Conservation (phyloP, 2,888 invertebrate genomes). For the Oscheius sp. region DNA sequence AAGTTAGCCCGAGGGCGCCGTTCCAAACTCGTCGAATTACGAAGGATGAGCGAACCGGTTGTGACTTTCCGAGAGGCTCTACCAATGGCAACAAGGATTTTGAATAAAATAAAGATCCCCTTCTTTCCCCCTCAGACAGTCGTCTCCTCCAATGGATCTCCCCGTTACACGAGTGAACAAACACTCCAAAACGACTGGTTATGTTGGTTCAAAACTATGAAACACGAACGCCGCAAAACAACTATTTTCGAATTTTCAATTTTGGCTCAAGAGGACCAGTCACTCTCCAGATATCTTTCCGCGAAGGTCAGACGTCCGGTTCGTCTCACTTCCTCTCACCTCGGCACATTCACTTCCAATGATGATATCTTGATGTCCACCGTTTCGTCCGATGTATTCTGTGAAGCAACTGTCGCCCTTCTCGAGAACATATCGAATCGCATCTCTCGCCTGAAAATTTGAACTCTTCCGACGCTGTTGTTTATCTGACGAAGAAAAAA, state of each 20-base stretch:
- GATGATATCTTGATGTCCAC: conserved; percentile 69
- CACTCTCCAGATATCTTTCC: neutral
- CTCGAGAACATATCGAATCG: conserved; percentile 66
- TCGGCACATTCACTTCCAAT: conserved; percentile 69
- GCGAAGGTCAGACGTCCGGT: conserved; percentile 8
- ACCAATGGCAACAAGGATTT: neutral
- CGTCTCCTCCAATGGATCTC: neutral
- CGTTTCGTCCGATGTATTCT: conserved; percentile 68
- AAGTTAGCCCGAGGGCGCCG: neutral
- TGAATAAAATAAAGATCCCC: neutral
- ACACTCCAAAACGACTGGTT: conserved; percentile 24
- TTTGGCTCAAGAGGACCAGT: neutral
- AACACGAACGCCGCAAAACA: conserved; percentile 25
- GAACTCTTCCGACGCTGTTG: neutral
- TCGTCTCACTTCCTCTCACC: conserved; percentile 31
- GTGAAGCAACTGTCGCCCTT: conserved; percentile 69
- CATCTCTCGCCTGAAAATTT: conserved; percentile 42
- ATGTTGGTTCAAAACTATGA: conserved; percentile 16
- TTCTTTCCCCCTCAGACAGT: neutral
- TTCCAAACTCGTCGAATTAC: conserved; percentile 26
- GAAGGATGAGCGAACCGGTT: conserved; percentile 28
- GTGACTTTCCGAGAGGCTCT: neutral
- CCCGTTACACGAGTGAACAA: conserved; percentile 7
- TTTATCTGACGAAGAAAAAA: neutral
- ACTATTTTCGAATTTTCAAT: conserved; percentile 16